These are phyloP conservation scores for Lampris megalopsis DNA, from an alignment of 2,113 vertebrate species.

Conservation along the genomic window DNA sequence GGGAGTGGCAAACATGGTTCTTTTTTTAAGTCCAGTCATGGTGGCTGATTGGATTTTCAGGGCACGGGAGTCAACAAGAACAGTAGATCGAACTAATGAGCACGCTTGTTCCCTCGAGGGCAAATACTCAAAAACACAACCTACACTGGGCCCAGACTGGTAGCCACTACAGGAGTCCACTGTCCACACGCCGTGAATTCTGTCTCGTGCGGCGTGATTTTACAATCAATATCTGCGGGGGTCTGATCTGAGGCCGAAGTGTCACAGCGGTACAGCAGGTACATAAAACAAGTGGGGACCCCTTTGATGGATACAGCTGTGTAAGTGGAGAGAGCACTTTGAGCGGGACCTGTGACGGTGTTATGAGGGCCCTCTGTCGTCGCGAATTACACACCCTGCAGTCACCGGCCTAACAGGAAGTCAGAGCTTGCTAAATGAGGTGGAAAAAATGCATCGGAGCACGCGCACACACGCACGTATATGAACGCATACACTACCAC, in stretches of 20 bases:
- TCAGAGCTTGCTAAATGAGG: constrained; percentile 8
- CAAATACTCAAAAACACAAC: constrained; percentile 63
- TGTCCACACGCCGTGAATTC: constrained; percentile 36
- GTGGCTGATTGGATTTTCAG: constrained; percentile 12
- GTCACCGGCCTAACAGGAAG: constrained; percentile 20
- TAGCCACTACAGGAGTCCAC: constrained; percentile 47
- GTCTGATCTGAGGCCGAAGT: constrained; percentile 38
- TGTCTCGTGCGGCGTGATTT: constrained; percentile 58
- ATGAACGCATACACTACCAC: background rate
- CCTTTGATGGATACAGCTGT: constrained; percentile 14
- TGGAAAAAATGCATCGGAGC: constrained; percentile 25
- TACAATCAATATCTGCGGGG: constrained; percentile 61
- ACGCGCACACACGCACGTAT: background rate
- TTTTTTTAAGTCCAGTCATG: background rate
- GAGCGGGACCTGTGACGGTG: constrained; percentile 8
- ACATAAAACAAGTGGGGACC: constrained; percentile 40
- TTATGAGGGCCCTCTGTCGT: constrained; percentile 29
- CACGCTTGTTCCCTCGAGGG: constrained; percentile 46
- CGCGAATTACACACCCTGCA: background rate
- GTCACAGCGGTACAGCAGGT: constrained; percentile 61
- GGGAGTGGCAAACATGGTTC: background rate
- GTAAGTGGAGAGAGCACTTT: background rate
- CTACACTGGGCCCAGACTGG: constrained; percentile 71
- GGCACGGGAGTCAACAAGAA: constrained; percentile 26
- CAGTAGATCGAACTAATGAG: constrained; percentile 52